These are phyloP conservation scores for Neotoxoptera formosana DNA, from an alignment of 1,140 invertebrate genomes.

Conservation along the genomic window DNA sequence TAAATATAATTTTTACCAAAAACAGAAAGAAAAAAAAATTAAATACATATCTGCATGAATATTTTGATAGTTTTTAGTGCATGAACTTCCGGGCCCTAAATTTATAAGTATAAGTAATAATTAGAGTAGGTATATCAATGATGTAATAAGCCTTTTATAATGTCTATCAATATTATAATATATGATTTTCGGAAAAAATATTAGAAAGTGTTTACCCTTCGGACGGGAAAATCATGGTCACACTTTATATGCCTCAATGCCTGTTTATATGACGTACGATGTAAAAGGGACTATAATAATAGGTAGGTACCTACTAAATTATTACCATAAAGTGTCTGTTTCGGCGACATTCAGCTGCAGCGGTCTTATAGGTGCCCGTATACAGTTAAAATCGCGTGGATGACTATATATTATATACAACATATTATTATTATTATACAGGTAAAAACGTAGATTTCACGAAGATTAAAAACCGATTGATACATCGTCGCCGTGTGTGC, in stretches of 20 bases:
- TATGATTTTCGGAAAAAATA: not conserved
- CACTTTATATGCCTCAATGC: not conserved
- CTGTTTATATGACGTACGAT: not conserved
- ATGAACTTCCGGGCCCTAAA: no score
- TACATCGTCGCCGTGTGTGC: not conserved
- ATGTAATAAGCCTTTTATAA: not conserved
- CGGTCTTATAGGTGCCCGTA: not conserved
- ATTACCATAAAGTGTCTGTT: not conserved
- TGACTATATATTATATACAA: not conserved
- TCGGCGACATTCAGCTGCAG: not conserved
- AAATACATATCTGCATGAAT: no score
- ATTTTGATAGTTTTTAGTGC: no score
- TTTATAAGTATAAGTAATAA: no score
- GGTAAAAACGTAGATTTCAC: not conserved
- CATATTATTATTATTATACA: no score
- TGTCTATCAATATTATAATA: not conserved
- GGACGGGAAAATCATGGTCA: not conserved
- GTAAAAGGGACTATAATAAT: not conserved
- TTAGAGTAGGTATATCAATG: no score
- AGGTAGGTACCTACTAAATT: no score
- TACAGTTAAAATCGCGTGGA: not conserved
- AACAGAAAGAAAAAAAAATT: no score
- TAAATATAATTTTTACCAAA: no score
- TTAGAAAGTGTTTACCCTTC: not conserved
- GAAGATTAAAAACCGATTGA: not conserved